Percentiles rank a stretch among this genome's conserved stretches.
Evolutionary conservation across 1,140 invertebrate genomes (phyloP).

Genomic region (Drosophila saltans): DNA sequence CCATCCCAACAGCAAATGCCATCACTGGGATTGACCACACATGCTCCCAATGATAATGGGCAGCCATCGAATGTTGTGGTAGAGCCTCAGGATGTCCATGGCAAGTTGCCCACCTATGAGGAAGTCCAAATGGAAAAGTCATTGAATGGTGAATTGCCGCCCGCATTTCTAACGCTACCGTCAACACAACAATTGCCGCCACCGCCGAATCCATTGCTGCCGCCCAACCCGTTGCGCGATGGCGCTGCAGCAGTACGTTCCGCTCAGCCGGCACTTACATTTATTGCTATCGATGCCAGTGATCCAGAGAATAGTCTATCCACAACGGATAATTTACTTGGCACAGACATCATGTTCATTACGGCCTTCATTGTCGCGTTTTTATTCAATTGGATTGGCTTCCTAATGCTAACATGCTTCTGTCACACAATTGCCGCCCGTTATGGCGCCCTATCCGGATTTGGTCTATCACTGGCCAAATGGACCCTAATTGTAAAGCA

Average conservation of each 20-base stretch:
- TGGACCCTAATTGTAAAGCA: constrained; percentile 97
- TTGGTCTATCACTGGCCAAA: constrained; percentile 95
- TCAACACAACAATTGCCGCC: constrained; percentile 68
- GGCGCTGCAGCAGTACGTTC: constrained; percentile 81
- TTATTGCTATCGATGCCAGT: constrained; percentile 88
- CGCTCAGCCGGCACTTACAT: constrained; percentile 87
- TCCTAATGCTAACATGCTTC: constrained; percentile 95
- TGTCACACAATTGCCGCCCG: constrained; percentile 96
- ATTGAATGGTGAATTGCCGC: constrained; percentile 87
- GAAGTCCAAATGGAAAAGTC: constrained; percentile 94
- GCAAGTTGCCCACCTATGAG: constrained; percentile 94
- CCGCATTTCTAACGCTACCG: constrained; percentile 68
- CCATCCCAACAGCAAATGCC: constrained; percentile 48
- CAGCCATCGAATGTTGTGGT: constrained; percentile 3
- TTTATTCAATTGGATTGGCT: constrained; percentile 97
- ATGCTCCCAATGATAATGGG: constrained; percentile 16
- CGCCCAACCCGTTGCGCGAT: constrained; percentile 80
- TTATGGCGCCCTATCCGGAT: constrained; percentile 95
- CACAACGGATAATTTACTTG: constrained; percentile 89
- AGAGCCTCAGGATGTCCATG: constrained; percentile 83
- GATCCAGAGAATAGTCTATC: constrained; percentile 87
- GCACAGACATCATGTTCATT: constrained; percentile 94
- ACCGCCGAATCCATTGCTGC: constrained; percentile 64
- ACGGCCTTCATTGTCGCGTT: constrained; percentile 94
- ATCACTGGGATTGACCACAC: constrained; percentile 44